Conservation (phyloP, 2,797 vertebrate genomes). For the Remorina albescens region DNA sequence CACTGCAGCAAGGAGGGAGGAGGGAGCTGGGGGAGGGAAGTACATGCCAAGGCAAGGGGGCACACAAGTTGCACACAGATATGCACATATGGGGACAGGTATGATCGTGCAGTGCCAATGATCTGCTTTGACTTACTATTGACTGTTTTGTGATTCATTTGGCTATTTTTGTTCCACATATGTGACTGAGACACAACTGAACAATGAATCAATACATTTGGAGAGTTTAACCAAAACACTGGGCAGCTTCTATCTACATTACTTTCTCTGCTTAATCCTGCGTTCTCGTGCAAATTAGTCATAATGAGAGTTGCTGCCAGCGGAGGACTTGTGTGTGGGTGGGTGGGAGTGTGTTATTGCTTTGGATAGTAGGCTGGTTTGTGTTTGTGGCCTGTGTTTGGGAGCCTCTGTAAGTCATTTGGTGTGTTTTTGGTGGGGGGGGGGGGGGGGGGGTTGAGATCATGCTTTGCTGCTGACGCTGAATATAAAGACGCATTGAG, state of each 20-base stretch:
- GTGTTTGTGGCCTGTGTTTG: conserved; percentile 75
- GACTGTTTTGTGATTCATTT: conserved; percentile 11
- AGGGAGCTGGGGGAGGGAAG: conserved; percentile 7
- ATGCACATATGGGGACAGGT: conserved; percentile 52
- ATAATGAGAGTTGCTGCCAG: conserved; percentile 58
- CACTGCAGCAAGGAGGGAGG: conserved; percentile 19
- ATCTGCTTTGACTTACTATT: conserved; percentile 5
- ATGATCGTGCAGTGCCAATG: conserved; percentile 5
- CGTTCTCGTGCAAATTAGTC: conserved; percentile 62
- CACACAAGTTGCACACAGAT: conserved; percentile 33
- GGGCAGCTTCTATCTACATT: conserved; percentile 16
- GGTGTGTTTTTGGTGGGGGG: conserved; percentile 73
- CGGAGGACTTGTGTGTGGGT: conserved; percentile 42
- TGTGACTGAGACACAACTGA: not conserved
- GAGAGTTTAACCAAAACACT: conserved; percentile 17
- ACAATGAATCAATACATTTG: not conserved
- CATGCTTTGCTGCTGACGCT: conserved; percentile 80
- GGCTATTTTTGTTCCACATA: not conserved
- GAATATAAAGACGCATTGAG: conserved; percentile 88
- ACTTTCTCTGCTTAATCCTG: conserved; percentile 41
- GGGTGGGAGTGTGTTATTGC: conserved; percentile 71
- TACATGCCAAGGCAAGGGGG: conserved; percentile 59
- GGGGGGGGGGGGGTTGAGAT: conserved; percentile 84
- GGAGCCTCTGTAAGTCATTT: conserved; percentile 79
- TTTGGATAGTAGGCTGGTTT: conserved; percentile 71